Percentiles rank a stretch among this genome's conserved stretches.
phyloP scores from a whole-genome alignment of 2,797 vertebrate genomes.

The Chaunax sp. region DNA sequence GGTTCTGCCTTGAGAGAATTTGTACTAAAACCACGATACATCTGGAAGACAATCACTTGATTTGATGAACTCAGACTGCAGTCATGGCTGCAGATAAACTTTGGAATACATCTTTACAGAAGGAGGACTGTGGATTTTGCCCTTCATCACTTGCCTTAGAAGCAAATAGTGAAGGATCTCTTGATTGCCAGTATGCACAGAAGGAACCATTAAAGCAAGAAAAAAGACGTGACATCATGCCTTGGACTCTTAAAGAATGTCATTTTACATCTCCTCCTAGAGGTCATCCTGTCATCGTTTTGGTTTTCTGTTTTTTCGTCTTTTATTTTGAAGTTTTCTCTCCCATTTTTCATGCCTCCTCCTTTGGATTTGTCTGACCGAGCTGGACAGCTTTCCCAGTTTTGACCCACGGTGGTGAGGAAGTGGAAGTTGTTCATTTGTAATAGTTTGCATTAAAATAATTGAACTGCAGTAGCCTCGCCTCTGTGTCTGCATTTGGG shows the following conservation, averaged over 20 bases:
- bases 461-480: not conserved
- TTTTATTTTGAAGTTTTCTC: no score
- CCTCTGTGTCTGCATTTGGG: not conserved
- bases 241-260: no score
- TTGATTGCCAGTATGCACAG: not conserved
- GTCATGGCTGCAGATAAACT: not conserved
- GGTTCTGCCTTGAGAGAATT: not conserved
- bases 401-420: no score
- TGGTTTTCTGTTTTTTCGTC: no score
- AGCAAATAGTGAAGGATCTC: not conserved
- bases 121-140: not conserved
- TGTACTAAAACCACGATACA: not conserved
- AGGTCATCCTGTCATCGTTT: no score
- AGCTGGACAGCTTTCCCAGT: no score
- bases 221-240: no score
- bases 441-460: no score
- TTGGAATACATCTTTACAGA: not conserved
- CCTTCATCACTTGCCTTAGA: not conserved
- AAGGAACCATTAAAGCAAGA: not conserved
- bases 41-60: not conserved
- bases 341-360: no score
- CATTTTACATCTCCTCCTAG: no score
- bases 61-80: not conserved
- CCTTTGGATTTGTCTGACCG: no score
- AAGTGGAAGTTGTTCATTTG: no score